phyloP scores from a whole-genome alignment of 2,797 vertebrate species.

The Astyanax mexicanus region DNA sequence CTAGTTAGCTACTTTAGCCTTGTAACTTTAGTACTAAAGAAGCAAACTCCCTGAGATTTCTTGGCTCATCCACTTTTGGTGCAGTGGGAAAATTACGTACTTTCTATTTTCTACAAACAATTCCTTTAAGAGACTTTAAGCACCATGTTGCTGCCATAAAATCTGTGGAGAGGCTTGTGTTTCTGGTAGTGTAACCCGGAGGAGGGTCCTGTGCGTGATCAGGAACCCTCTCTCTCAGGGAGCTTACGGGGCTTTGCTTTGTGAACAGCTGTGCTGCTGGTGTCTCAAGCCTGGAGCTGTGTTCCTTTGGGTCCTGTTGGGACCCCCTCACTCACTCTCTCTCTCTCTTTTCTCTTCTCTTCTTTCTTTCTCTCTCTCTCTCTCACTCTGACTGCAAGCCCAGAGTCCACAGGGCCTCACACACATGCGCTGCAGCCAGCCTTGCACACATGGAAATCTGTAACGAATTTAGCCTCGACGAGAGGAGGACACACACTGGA shows the following conservation, averaged over 20 bases:
- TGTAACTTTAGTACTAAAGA: neutral
- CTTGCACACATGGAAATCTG: slow-evolving; percentile 51
- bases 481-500: slow-evolving; percentile 26
- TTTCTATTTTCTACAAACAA: neutral
- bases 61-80: neutral
- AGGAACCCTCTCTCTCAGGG: slow-evolving; percentile 11
- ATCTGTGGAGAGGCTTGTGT: neutral
- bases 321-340: slow-evolving; percentile 34
- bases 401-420: slow-evolving; percentile 35
- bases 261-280: slow-evolving; percentile 52
- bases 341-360: slow-evolving; percentile 22
- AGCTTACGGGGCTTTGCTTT: slow-evolving; percentile 44
- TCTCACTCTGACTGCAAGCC: slow-evolving; percentile 56
- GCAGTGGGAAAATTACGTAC: neutral
- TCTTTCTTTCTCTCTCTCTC: slow-evolving; percentile 23
- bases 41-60: neutral
- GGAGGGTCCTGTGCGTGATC: neutral
- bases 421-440: slow-evolving; percentile 34
- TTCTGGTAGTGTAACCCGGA: neutral
- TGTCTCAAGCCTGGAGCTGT: slow-evolving; percentile 49
- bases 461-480: slow-evolving; percentile 38
- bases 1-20: too few relatives aligned
- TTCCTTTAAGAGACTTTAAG: neutral
- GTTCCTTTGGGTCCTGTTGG: slow-evolving; percentile 60
- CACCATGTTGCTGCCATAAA: neutral